These are phyloP conservation scores for Pangasius djambal DNA, from an alignment of 2,797 vertebrate genomes.

Conservation along the genomic window DNA sequence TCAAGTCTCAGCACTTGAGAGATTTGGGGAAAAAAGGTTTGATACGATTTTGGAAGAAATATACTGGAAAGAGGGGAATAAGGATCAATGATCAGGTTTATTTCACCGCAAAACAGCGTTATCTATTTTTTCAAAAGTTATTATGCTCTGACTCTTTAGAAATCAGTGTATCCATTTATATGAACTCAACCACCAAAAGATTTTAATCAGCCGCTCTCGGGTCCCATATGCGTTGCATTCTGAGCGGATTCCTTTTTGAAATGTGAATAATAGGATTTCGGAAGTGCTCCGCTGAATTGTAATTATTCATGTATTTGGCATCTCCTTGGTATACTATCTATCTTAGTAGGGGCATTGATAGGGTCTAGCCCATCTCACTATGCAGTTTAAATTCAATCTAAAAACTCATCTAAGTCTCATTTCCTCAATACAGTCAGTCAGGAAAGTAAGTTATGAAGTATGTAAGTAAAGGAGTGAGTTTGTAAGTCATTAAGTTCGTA, in stretches of 20 bases:
- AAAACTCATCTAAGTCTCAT: background rate
- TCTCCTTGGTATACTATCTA: constrained; percentile 16
- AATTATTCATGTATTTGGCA: constrained; percentile 37
- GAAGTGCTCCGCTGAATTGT: constrained; percentile 12
- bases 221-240: background rate
- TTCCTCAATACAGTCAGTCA: background rate
- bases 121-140: background rate
- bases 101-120: background rate
- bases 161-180: background rate
- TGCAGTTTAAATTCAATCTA: constrained; percentile 2
- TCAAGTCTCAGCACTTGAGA: background rate
- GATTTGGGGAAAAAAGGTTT: background rate
- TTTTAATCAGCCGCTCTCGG: background rate
- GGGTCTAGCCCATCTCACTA: background rate
- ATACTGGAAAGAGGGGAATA: background rate
- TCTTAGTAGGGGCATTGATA: background rate
- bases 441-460: background rate
- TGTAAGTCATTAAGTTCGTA: background rate
- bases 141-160: background rate
- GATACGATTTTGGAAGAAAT: background rate
- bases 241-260: background rate
- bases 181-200: constrained; percentile 5
- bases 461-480: background rate
- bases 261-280: constrained; percentile 36
- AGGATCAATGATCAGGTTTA: background rate